phyloP scores from a whole-genome alignment of 2,888 invertebrate species.

The Apamea epomidion region DNA sequence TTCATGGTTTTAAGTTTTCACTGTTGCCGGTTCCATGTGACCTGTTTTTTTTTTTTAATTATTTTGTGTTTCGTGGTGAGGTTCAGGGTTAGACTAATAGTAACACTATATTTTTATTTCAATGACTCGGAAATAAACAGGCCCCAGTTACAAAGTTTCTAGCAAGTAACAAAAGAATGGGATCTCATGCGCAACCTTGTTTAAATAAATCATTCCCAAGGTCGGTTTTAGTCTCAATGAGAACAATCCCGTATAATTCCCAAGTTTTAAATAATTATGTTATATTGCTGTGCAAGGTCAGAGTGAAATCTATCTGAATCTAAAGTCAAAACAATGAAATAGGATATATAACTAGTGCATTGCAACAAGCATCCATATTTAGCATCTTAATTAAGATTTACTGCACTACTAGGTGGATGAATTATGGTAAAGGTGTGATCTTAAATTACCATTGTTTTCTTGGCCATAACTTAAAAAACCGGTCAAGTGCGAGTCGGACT shows the following conservation, averaged over 20 bases:
- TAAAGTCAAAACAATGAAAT: conserved; percentile 54
- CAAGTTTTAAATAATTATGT: conserved; percentile 25
- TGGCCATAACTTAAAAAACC: neutral
- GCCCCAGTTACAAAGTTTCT: neutral
- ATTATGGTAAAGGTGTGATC: conserved; percentile 21
- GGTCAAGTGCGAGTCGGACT: no score
- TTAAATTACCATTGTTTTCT: neutral
- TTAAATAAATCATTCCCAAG: conserved; percentile 38
- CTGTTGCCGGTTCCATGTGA: neutral
- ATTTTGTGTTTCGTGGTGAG: neutral
- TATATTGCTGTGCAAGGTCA: conserved; percentile 38
- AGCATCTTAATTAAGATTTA: conserved; percentile 14
- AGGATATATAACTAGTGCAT: conserved; percentile 1
- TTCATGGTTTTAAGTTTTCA: neutral
- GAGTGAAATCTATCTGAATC: conserved; percentile 28
- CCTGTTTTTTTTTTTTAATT: neutral
- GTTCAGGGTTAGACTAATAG: neutral
- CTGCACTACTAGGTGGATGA: no score
- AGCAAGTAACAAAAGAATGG: conserved; percentile 21
- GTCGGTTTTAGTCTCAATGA: conserved; percentile 23
- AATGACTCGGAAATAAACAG: neutral
- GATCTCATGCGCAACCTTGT: conserved; percentile 27
- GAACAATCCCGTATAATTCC: conserved; percentile 27
- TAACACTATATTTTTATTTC: neutral
- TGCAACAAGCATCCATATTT: conserved; percentile 2